Percentiles rank a stretch among this genome's conserved stretches.
Conservation (phyloP, 2,113 vertebrate species). For the Cheirogaleus medius region DNA sequence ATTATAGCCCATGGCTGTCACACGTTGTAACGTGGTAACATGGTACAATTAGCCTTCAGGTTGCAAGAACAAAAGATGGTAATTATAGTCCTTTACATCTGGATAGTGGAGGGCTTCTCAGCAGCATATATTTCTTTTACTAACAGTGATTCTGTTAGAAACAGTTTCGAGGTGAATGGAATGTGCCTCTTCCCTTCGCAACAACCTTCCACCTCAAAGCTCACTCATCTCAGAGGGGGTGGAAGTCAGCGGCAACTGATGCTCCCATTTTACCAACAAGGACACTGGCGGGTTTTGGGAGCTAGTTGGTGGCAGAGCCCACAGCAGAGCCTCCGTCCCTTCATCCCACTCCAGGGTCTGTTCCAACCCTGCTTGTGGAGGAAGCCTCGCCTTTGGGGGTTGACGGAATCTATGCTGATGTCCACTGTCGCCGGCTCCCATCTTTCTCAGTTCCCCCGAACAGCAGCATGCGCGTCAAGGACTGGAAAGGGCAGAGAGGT, state of each 20-base stretch:
- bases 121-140: no score
- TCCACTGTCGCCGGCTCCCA: not conserved
- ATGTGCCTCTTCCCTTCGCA: not conserved
- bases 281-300: not conserved
- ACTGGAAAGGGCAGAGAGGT: not conserved
- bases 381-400: not conserved
- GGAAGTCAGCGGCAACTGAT: not conserved
- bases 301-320: not conserved
- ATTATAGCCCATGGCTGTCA: not conserved
- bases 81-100: not conserved
- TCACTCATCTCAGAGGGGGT: not conserved
- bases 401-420: not conserved
- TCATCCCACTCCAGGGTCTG: no score
- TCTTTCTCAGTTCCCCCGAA: not conserved
- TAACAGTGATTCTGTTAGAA: not conserved
- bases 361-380: not conserved
- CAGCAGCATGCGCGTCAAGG: no score
- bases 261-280: not conserved
- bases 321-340: not conserved
- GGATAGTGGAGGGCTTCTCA: not conserved
- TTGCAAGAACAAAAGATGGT: not conserved
- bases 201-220: not conserved
- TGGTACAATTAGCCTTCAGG: not conserved
- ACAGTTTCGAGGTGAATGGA: not conserved
- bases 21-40: not conserved